A percentile compares a stretch with the other conserved stretches of the same genome.
These are phyloP conservation scores for Pseudorectes ferrugineus DNA, from an alignment of 2,113 vertebrate genomes.

Conservation along the genomic window DNA sequence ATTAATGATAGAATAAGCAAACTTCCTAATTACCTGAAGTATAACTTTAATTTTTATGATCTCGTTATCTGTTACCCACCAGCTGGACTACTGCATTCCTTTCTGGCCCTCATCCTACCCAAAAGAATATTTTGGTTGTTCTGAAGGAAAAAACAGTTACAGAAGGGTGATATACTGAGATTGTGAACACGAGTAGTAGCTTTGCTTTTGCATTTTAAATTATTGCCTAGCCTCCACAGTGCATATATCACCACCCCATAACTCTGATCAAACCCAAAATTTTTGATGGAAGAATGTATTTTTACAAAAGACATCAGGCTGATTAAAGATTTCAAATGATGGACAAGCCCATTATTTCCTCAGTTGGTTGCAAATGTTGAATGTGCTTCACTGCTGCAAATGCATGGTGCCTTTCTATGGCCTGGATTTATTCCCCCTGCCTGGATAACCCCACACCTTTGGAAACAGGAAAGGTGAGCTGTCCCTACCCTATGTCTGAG, in stretches of 20 bases:
- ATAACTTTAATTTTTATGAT: conserved; percentile 48
- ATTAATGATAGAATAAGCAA: conserved; percentile 54
- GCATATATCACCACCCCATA: neutral
- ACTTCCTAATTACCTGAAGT: conserved; percentile 46
- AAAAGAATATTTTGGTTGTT: neutral
- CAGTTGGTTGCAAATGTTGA: neutral
- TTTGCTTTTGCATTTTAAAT: neutral
- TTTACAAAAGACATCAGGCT: neutral
- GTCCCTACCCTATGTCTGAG: neutral
- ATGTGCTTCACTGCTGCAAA: neutral
- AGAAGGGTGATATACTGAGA: neutral
- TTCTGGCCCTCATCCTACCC: neutral
- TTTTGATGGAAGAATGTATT: neutral
- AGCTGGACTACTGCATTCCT: conserved; percentile 12
- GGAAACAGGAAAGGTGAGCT: rapidly evolving
- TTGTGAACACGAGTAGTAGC: neutral
- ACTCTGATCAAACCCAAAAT: neutral
- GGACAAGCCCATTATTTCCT: neutral
- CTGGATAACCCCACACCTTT: neutral
- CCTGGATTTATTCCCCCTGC: neutral
- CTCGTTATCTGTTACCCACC: conserved; percentile 32
- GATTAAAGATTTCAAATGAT: neutral
- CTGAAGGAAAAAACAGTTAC: neutral
- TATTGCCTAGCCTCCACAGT: neutral
- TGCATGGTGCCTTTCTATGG: neutral